phyloP scores from a whole-genome alignment of 2,888 invertebrate species.

The Tinea semifulvella region DNA sequence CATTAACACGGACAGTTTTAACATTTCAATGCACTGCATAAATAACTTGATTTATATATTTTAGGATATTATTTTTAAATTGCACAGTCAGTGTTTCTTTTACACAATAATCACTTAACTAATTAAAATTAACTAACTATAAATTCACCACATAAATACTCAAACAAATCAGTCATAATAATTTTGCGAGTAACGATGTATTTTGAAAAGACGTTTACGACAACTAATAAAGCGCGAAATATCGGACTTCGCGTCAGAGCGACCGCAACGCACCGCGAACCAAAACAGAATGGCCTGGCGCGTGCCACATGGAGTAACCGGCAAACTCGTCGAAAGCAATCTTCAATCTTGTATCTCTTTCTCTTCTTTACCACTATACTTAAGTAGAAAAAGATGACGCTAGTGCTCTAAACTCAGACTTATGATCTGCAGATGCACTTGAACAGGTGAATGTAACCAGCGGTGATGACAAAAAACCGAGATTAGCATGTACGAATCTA shows the following conservation, averaged over 20 bases:
- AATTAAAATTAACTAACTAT: background rate
- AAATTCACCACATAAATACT: background rate
- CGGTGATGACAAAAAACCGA: slow-evolving; percentile 17
- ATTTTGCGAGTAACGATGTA: background rate
- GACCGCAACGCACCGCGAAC: slow-evolving; percentile 42
- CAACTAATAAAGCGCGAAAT: slow-evolving; percentile 4
- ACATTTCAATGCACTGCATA: background rate
- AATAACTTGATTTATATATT: background rate
- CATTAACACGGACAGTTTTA: slow-evolving; percentile 3
- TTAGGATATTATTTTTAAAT: background rate
- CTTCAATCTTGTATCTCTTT: slow-evolving; percentile 57
- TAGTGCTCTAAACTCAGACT: slow-evolving; percentile 19
- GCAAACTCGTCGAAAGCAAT: slow-evolving; percentile 27
- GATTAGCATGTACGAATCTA: slow-evolving; percentile 2
- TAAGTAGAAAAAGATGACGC: slow-evolving; percentile 43
- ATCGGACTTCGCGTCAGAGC: slow-evolving; percentile 23
- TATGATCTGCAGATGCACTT: slow-evolving; percentile 11
- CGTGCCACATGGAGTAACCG: slow-evolving; percentile 54
- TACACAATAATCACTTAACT: background rate
- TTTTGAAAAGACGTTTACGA: background rate
- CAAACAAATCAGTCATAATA: background rate
- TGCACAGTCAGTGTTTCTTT: slow-evolving; percentile 6
- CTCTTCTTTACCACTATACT: slow-evolving; percentile 18
- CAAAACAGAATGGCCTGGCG: slow-evolving; percentile 59
- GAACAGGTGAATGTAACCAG: slow-evolving; percentile 55